phyloP scores from a whole-genome alignment of 2,113 vertebrate genomes.

The Bagarius yarrelli region DNA sequence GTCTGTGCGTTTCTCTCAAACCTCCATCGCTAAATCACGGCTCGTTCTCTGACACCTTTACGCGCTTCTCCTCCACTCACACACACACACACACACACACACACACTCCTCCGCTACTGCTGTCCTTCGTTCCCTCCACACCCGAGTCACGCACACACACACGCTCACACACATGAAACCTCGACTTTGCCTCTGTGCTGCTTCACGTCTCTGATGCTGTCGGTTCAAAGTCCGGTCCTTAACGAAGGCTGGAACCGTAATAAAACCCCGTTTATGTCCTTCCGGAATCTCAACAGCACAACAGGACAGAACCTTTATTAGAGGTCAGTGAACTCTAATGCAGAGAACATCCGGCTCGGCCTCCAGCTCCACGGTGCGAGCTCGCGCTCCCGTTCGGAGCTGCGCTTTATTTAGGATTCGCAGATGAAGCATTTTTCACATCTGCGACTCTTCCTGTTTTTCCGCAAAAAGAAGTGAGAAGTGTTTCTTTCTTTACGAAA shows the following conservation, averaged over 20 bases:
- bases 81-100: background rate
- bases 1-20: background rate
- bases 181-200: slow-evolving; percentile 31
- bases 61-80: background rate
- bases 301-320: background rate
- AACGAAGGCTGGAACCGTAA: background rate
- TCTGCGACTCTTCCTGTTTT: slow-evolving; percentile 64
- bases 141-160: background rate
- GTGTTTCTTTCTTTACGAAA: background rate
- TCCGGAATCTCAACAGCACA: background rate
- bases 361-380: background rate
- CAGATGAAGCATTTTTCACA: slow-evolving; percentile 61
- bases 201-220: slow-evolving; percentile 43
- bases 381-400: slow-evolving; percentile 48
- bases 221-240: slow-evolving; percentile 62
- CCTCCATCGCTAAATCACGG: background rate
- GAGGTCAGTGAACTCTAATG: slow-evolving; percentile 52
- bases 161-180: slow-evolving; percentile 12
- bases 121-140: background rate
- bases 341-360: slow-evolving; percentile 20
- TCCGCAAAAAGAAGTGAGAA: background rate
- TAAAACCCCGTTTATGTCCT: slow-evolving; percentile 32
- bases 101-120: slow-evolving; percentile 3
- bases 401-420: slow-evolving; percentile 62
- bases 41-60: background rate